Evolutionary conservation across 92 coral and sea anemone genomes (phyloP).

Genomic region (Pocillopora meandrina): DNA sequence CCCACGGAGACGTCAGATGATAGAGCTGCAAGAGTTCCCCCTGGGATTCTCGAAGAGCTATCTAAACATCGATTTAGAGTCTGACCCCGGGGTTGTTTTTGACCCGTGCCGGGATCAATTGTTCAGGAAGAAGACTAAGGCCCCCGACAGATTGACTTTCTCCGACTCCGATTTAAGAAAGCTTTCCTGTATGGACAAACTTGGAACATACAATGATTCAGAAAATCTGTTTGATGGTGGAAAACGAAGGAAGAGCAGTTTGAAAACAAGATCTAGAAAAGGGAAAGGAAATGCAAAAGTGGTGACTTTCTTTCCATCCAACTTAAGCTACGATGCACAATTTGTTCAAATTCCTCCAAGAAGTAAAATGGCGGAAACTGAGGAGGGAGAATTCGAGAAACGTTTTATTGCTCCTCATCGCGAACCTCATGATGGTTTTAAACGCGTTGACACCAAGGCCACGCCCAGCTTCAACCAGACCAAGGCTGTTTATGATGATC

Average conservation of each 20-base stretch:
- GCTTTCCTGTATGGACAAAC: conserved; percentile 28
- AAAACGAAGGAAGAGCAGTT: conserved; percentile 31
- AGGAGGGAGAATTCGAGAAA: conserved; percentile 3
- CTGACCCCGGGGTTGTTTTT: conserved; percentile 42
- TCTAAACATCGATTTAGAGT: conserved; percentile 37
- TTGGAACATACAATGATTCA: neutral
- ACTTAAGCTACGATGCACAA: conserved; percentile 31
- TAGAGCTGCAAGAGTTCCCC: conserved; percentile 49
- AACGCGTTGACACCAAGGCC: neutral
- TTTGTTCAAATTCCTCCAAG: conserved; percentile 36
- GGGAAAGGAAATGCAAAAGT: conserved; percentile 25
- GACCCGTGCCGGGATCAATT: conserved; percentile 39
- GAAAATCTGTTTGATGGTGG: conserved; percentile 8
- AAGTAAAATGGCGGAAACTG: neutral
- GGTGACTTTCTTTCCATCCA: conserved; percentile 41
- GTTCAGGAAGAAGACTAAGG: neutral
- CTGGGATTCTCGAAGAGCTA: conserved; percentile 45
- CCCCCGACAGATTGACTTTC: conserved; percentile 23
- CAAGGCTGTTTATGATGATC: neutral
- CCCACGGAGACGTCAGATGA: conserved; percentile 42
- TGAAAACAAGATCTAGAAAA: neutral
- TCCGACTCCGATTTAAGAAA: conserved; percentile 36
- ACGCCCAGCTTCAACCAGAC: neutral
- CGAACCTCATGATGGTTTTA: neutral
- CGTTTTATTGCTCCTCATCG: neutral